Percentiles rank a stretch among this genome's conserved stretches.
Evolutionary conservation across 2,888 invertebrate species (phyloP).

Genomic region (Sericinus montela): DNA sequence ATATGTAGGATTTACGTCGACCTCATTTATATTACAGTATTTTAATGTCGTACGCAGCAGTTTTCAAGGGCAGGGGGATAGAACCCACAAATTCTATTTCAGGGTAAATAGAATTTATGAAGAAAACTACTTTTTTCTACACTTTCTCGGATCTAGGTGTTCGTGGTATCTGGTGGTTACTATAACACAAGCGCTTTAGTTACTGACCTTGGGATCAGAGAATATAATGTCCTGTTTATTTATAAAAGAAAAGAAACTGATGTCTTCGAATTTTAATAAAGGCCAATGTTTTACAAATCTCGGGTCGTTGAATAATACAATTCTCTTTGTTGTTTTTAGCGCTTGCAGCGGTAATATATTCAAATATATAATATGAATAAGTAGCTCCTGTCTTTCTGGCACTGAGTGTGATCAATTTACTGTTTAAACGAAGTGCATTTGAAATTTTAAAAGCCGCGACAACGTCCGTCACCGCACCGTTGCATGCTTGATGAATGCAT

Average conservation of each 20-base stretch:
- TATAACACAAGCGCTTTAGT: too few species aligned
- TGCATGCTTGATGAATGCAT: constrained; percentile 33
- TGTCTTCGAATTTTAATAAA: not conserved
- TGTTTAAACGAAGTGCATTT: constrained; percentile 23
- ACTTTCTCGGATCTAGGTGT: too few species aligned
- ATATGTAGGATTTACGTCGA: too few species aligned
- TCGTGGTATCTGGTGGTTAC: too few species aligned
- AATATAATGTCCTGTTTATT: too few species aligned
- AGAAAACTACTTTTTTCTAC: too few species aligned
- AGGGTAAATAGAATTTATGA: too few species aligned
- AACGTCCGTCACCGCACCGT: constrained; percentile 36
- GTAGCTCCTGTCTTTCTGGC: not conserved
- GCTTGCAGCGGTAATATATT: not conserved
- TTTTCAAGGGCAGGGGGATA: too few species aligned
- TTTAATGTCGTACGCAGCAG: too few species aligned
- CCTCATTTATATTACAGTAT: too few species aligned
- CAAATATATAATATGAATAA: not conserved
- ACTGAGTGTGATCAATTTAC: not conserved
- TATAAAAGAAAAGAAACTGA: not conserved
- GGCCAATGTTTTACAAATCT: not conserved
- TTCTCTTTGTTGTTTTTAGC: not conserved
- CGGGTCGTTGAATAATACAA: not conserved
- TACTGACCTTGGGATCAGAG: too few species aligned
- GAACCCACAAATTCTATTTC: too few species aligned
- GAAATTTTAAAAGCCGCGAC: constrained; percentile 36